Conservation (phyloP, 53 echinoderm and acorn worm genomes). For the Holothuria scabra region DNA sequence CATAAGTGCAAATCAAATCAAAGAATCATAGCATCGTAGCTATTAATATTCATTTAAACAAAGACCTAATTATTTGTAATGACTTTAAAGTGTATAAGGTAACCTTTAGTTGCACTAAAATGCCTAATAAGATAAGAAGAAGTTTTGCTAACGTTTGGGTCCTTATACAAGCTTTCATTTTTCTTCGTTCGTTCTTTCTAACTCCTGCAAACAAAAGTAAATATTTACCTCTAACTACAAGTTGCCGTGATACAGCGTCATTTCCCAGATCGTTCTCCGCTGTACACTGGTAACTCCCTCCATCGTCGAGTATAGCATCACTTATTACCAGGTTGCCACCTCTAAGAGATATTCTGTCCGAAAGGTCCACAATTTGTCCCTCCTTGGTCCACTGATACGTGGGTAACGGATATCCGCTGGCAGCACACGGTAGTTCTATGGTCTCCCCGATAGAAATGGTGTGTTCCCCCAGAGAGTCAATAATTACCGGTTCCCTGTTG, state of each 20-base stretch:
- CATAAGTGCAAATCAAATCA: no score
- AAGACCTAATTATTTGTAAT: no score
- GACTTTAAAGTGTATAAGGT: no score
- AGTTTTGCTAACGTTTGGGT: no score
- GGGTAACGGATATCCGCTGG: conserved; percentile 86
- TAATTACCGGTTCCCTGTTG: conserved; percentile 76
- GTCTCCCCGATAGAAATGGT: conserved; percentile 68
- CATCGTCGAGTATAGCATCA: conserved; percentile 65
- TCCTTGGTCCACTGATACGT: conserved; percentile 82
- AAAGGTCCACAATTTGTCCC: conserved; percentile 43
- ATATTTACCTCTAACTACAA: conserved; percentile 69
- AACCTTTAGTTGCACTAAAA: no score
- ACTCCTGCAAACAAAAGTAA: no score
- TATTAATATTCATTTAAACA: no score
- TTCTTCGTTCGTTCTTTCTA: no score
- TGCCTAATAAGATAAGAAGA: no score
- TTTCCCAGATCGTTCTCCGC: conserved; percentile 70
- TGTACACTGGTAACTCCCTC: conserved; percentile 82
- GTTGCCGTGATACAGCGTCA: conserved; percentile 58
- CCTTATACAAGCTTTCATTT: no score
- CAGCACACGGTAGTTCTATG: conserved; percentile 89
- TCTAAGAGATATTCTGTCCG: conserved; percentile 60
- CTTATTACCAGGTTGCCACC: conserved; percentile 90
- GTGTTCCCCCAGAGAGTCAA: conserved; percentile 72
- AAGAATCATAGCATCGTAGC: no score